Base-by-base conservation (phyloP, 2,113 vertebrate genomes). In the Nyctibius bracteatus region DNA sequence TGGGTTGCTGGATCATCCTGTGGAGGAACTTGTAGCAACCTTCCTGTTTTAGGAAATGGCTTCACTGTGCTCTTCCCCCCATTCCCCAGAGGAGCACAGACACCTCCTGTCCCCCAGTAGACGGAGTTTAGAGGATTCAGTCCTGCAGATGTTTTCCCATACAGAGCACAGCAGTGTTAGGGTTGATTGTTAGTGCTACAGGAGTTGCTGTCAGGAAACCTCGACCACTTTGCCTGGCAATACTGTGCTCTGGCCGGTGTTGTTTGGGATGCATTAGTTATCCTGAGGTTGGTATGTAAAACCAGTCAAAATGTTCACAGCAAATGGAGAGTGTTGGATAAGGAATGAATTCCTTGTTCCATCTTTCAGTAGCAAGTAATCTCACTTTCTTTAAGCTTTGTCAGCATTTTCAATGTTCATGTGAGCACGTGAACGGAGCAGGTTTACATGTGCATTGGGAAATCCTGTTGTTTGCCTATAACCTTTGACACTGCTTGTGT, bases 51-150 rank as follows among this genome's bases (percentile, higher is more conserved):
- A 18, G 59, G 55, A 51, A 66, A 41, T 28, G 63, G 10, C 18
- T 49, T 70, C 8, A 6, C 15, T 37, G 41, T 37, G 21, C 24
- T 68, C 19, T 77, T 77, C 1, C 18, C 41, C 1, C 7, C 5
- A 1, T 54, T 58, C 24, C 65, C 35, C 33, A 33, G n/a, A 43
- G 55, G 24, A 55, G 47, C 5, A 10, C 33, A 51, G 70, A 28
- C 20, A 30, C 39, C 35, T 43, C 47, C 39, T 37, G 1, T 31
- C 9, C 31, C 55, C 5, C 0, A 7, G 0, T 10, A 30, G 33
- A 33, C 47, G 72, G 37, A 47, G 78, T 2, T 57, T 31, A 41
- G 35, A 51, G 54, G 37, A 7, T 39, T 83, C 54, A 65, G 24
- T 37, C 25, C 43, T 84, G 41, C 33, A 21, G 55, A 19, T 46